Conservation (phyloP, 2,888 invertebrate species). For the Monoplex corrugatus region DNA sequence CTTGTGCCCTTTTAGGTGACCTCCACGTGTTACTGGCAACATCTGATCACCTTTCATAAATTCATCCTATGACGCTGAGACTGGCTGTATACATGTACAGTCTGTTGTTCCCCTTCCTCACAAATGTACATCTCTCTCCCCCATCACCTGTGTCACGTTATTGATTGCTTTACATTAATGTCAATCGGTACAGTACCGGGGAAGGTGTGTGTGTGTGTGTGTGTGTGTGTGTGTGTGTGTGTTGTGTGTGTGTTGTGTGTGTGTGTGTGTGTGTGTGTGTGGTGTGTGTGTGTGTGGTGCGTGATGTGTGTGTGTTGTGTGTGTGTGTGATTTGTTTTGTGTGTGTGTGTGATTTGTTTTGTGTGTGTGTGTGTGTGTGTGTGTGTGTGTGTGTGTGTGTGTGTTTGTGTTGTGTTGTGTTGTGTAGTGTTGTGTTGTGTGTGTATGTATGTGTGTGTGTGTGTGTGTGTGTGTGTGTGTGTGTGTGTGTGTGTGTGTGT, state of each 20-base stretch:
- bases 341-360: not conserved
- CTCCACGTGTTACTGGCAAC: conserved; percentile 25
- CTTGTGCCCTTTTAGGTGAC: not conserved
- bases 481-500: conserved; percentile 9
- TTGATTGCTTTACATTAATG: not conserved
- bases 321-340: not conserved
- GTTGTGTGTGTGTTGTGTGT: not conserved
- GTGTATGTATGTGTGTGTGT: not conserved
- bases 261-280: not conserved
- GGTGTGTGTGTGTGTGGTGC: no score
- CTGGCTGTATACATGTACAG: not conserved
- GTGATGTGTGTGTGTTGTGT: not conserved
- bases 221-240: not conserved
- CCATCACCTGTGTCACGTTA: not conserved
- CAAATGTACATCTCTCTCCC: not conserved
- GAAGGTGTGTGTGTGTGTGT: no score
- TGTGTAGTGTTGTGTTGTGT: not conserved
- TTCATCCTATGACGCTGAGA: not conserved
- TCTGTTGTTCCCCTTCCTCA: not conserved
- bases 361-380: not conserved
- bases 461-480: not conserved
- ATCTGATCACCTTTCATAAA: not conserved
- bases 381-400: not conserved
- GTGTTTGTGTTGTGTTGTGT: not conserved
- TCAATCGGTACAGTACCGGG: no score